Evolutionary conservation across 2,113 vertebrate genomes (phyloP).

Genomic region (Atherinomorus stipes): DNA sequence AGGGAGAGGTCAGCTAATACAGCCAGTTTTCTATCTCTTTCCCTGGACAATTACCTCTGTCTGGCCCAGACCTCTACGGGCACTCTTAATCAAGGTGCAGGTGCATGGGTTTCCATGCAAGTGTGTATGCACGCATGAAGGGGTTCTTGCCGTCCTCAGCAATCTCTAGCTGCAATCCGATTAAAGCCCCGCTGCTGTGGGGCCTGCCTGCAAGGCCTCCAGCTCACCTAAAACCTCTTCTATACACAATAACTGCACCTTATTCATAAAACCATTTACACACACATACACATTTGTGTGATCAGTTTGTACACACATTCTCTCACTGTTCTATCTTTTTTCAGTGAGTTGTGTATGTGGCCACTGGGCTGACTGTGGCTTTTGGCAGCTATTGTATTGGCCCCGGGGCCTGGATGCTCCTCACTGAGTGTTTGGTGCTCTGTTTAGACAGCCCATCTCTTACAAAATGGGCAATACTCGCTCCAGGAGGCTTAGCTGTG

Average conservation of each 20-base stretch:
- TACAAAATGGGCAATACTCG: constrained; percentile 34
- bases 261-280: constrained; percentile 25
- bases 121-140: constrained; percentile 22
- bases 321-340: constrained; percentile 24
- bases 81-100: constrained; percentile 79
- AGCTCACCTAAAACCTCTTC: constrained; percentile 57
- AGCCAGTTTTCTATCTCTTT: constrained; percentile 60
- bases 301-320: neutral
- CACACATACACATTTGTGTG: neutral
- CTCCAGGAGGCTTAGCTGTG: neutral
- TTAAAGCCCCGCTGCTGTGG: constrained; percentile 74
- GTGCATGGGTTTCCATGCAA: constrained; percentile 41
- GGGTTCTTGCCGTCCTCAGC: constrained; percentile 78
- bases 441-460: constrained; percentile 50
- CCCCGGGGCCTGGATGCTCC: constrained; percentile 56
- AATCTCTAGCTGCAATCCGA: constrained; percentile 76
- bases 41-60: constrained; percentile 69
- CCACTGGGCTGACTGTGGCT: constrained; percentile 61
- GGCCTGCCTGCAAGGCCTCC: constrained; percentile 38
- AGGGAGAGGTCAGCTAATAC: constrained; percentile 60
- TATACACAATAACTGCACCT: constrained; percentile 35
- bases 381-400: constrained; percentile 73
- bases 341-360: constrained; percentile 26
- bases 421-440: constrained; percentile 34
- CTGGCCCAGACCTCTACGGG: constrained; percentile 65